These are phyloP conservation scores for Papilio machaon DNA, from an alignment of 1,140 invertebrate genomes.

Conservation along the genomic window DNA sequence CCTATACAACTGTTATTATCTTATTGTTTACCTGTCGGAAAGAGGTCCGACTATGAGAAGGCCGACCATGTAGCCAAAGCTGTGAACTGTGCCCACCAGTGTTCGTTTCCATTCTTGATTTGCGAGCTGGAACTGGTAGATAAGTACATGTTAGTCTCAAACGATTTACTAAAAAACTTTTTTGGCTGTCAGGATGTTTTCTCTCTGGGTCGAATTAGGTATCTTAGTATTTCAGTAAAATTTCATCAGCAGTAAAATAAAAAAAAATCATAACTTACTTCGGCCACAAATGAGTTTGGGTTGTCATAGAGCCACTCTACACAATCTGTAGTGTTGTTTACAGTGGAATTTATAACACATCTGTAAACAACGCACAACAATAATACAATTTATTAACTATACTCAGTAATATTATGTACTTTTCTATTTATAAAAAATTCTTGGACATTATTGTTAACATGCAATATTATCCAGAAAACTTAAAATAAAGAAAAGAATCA, in stretches of 20 bases:
- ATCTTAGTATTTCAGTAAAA: no score
- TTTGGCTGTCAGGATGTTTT: no score
- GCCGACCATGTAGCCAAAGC: conserved; percentile 61
- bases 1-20: no score
- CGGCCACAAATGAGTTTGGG: conserved; percentile 33
- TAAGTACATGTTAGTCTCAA: not conserved
- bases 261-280: conserved; percentile 12
- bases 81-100: conserved; percentile 82
- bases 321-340: not conserved
- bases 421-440: no score
- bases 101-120: conserved; percentile 70
- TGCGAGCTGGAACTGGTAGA: conserved; percentile 57
- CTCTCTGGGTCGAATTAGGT: no score
- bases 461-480: no score
- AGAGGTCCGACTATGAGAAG: conserved; percentile 61
- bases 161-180: not conserved
- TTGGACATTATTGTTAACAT: no score
- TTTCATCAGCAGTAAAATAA: no score
- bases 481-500: no score
- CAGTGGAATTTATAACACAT: conserved; percentile 18
- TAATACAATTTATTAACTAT: not conserved
- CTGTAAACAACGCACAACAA: not conserved
- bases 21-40: conserved; percentile 59
- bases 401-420: no score
- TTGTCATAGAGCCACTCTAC: conserved; percentile 27